phyloP scores from a whole-genome alignment of 1,140 invertebrate species.

The Hestina assimilis region DNA sequence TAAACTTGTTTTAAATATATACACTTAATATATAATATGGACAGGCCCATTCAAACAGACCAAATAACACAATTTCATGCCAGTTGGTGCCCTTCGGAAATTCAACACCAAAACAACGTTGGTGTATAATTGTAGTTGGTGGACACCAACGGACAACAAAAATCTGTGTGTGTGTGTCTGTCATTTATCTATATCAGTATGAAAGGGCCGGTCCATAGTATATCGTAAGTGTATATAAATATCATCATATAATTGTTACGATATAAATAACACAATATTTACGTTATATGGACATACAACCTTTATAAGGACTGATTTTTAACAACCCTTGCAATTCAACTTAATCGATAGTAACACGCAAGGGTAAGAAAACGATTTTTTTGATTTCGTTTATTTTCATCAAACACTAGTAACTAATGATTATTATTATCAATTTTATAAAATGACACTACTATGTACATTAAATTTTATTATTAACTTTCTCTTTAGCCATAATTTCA shows the following conservation, averaged over 20 bases:
- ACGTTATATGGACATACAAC: conserved; percentile 72
- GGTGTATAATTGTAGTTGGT: too few species aligned
- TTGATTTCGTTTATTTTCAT: conserved; percentile 38
- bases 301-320: conserved; percentile 68
- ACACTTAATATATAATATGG: too few species aligned
- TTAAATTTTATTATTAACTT: conserved; percentile 8
- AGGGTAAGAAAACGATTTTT: conserved; percentile 33
- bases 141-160: too few species aligned
- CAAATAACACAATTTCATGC: too few species aligned
- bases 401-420: conserved; percentile 34
- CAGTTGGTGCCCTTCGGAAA: too few species aligned
- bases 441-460: conserved; percentile 49
- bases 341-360: conserved; percentile 29
- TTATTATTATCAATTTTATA: conserved; percentile 38
- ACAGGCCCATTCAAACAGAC: too few species aligned
- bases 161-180: too few species aligned
- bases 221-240: conserved; percentile 66
- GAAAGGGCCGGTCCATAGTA: too few species aligned
- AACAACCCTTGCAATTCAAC: conserved; percentile 38
- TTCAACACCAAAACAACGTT: too few species aligned
- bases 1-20: not conserved
- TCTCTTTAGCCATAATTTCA: conserved; percentile 7
- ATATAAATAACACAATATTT: conserved; percentile 72
- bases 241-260: conserved; percentile 67
- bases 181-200: too few species aligned